phyloP scores from a whole-genome alignment of 2,888 invertebrate species.

The Incurvaria masculella region DNA sequence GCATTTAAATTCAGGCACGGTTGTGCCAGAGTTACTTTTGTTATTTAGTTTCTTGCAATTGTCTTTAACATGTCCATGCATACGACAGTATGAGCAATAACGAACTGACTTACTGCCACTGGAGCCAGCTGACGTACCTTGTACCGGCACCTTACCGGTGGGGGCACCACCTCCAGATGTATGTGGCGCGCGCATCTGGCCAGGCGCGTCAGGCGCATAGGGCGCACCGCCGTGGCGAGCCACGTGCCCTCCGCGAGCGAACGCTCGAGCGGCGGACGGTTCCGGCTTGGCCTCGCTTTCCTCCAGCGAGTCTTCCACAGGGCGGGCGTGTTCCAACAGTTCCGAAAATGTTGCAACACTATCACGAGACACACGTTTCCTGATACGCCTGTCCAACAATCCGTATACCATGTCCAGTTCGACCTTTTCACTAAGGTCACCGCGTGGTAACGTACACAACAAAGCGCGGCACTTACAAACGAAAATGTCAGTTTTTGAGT shows the following conservation, averaged over 20 bases:
- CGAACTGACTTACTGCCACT: neutral
- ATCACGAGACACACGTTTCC: constrained; percentile 18
- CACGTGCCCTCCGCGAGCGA: neutral
- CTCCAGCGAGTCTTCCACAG: constrained; percentile 6
- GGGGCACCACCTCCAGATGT: neutral
- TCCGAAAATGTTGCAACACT: constrained; percentile 11
- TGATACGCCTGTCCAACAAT: constrained; percentile 11
- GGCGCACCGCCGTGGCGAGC: neutral
- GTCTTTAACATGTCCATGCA: constrained; percentile 5
- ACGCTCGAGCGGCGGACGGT: neutral
- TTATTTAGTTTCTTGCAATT: constrained; percentile 1
- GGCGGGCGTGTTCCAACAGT: constrained; percentile 4
- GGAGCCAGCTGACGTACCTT: too few species aligned
- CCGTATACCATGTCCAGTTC: constrained; percentile 14
- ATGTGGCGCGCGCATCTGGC: neutral
- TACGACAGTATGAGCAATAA: constrained; percentile 7
- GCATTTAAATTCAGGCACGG: too few species aligned
- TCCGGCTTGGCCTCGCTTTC: neutral
- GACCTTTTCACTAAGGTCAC: constrained; percentile 7
- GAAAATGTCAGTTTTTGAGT: constrained; percentile 12
- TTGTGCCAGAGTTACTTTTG: neutral
- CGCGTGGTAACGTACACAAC: constrained; percentile 10
- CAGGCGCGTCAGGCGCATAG: neutral
- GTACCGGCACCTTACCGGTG: neutral
- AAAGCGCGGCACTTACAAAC: constrained; percentile 9